Base-by-base conservation (phyloP, 2,797 vertebrate genomes). In the Typhlichthys subterraneus region DNA sequence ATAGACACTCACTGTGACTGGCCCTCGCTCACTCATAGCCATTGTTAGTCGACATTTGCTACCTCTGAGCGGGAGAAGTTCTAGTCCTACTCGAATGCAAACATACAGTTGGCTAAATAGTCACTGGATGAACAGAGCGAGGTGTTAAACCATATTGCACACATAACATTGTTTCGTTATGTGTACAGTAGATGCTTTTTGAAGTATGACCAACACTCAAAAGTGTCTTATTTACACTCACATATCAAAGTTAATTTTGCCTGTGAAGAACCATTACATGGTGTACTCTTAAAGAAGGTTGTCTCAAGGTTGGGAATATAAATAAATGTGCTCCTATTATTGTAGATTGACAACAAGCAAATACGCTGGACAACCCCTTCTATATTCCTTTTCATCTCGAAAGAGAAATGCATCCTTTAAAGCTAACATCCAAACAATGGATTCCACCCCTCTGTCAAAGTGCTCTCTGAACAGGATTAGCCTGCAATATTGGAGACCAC, bases 391-490 rank as follows among this genome's bases (percentile, higher is more conserved):
- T 88, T 85, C 84, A 70, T 65, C 69, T 4, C 1, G 61, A 71
- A 77, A 72, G 70, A 70, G 75, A 83, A 69, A 83, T 70, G 48
- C 5, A 31, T 45, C 9, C 38, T 42, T 7, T 42, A 42, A 42
- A 42, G 38, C 38, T 42, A 42, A 42, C 38, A 42, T 42, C 69
- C 47, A 76, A 64, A 85, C 65, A 46, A 70, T 77, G 76, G 15
- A 57, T 65, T 61, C 29, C 61, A n/a, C 53, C 63, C 47, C 52
- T 73, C 76, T 70, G 77, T 88, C 82, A 81, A 78, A 85, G 84
- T 86, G 80, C 82, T 79, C 76, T 75, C 84, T 83, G 80, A 87
- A 83, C 85, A 86, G 80, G 80, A 82, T 75, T 51, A 60, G 64
- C 57, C 49, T 19, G 62, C 65, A 70, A 59, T 67, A 77, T 60